Evolutionary conservation across 2,797 vertebrate species (phyloP).

Genomic region (Gymnoscopelus braueri): DNA sequence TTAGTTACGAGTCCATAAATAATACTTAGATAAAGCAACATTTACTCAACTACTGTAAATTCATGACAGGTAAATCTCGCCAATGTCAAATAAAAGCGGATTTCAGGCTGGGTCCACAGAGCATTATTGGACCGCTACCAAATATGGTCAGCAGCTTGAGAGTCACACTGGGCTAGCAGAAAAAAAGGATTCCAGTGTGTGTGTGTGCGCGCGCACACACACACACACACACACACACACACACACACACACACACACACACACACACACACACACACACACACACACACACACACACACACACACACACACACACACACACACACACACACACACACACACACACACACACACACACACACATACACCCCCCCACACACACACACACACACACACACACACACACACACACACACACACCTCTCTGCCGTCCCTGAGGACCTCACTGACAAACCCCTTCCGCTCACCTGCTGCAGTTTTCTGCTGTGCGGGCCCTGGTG

Average conservation of each 20-base stretch:
- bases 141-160: slow-evolving; percentile 28
- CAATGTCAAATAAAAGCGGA: slow-evolving; percentile 38
- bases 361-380: not conserved
- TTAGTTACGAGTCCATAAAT: slow-evolving; percentile 46
- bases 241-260: slow-evolving; percentile 6
- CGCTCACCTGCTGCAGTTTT: slow-evolving; percentile 86
- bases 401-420: not conserved
- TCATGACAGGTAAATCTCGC: slow-evolving; percentile 49
- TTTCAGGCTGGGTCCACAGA: slow-evolving; percentile 30
- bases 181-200: slow-evolving; percentile 16
- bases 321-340: slow-evolving; percentile 30
- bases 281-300: slow-evolving; percentile 14
- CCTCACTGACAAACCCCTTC: not conserved
- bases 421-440: no score
- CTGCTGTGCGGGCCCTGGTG: slow-evolving; percentile 82
- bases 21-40: slow-evolving; percentile 52
- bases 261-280: slow-evolving; percentile 13
- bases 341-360: slow-evolving; percentile 28
- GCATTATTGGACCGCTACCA: not conserved
- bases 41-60: slow-evolving; percentile 51
- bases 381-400: not conserved
- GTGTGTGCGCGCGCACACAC: slow-evolving; percentile 8
- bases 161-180: slow-evolving; percentile 34
- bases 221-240: slow-evolving; percentile 18
- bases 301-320: not conserved